Percentiles rank a stretch among this genome's conserved stretches.
Evolutionary conservation across 2,113 vertebrate genomes (phyloP).

Genomic region (Telmatochromis sp.): DNA sequence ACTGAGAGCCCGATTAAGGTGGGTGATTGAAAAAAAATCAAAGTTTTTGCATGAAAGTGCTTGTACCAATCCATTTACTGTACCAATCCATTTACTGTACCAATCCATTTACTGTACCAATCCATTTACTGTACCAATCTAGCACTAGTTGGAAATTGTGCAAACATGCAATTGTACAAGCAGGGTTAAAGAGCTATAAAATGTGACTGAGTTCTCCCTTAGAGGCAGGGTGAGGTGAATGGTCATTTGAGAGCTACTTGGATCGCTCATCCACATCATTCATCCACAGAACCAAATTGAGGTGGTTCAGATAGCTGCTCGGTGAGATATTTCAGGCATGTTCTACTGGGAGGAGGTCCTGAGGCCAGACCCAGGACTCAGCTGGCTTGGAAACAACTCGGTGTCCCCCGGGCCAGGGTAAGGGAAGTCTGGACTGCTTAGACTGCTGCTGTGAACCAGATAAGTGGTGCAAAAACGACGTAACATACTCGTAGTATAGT

Average conservation of each 20-base stretch:
- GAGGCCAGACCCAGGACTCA: background rate
- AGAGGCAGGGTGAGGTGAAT: background rate
- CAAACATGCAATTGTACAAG: background rate
- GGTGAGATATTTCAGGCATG: background rate
- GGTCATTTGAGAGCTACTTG: background rate
- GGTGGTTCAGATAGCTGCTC: background rate
- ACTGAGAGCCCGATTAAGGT: background rate
- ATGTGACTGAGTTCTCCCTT: background rate
- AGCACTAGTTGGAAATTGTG: background rate
- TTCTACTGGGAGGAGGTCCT: background rate
- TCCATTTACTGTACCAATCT: background rate
- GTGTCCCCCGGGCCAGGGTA: background rate
- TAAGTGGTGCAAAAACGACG: background rate
- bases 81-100: background rate
- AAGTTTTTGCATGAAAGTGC: background rate
- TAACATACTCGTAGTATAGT: background rate
- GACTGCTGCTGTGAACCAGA: background rate
- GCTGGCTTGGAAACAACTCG: background rate
- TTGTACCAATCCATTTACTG: background rate
- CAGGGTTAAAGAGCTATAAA: background rate
- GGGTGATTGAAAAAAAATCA: background rate
- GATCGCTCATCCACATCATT: background rate
- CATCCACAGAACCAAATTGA: background rate
- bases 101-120: background rate
- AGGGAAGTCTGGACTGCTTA: background rate